phyloP scores from a whole-genome alignment of 2,888 invertebrate genomes.

The Chloroclystis v-ata region DNA sequence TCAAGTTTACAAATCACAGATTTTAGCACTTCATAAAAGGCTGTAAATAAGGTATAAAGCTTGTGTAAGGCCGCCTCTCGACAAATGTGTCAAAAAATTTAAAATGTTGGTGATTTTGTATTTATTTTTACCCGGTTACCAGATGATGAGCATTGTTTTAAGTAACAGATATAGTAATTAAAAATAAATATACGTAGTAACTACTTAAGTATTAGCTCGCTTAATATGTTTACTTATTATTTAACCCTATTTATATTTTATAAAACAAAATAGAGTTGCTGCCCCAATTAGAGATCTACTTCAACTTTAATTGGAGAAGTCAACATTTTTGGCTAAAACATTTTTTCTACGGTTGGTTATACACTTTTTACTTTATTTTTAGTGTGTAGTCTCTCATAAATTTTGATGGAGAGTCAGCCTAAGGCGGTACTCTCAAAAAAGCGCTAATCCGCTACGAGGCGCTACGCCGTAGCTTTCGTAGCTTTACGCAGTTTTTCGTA shows the following conservation, averaged over 20 bases:
- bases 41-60: slow-evolving; percentile 1
- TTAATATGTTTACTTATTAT: too few relatives aligned
- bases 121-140: too few relatives aligned
- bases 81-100: not conserved
- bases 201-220: too few relatives aligned
- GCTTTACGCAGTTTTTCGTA: slow-evolving; percentile 33
- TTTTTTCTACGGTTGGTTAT: not conserved
- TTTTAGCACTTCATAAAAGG: slow-evolving; percentile 17
- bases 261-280: too few relatives aligned
- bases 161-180: too few relatives aligned
- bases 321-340: too few relatives aligned
- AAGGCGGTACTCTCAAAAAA: slow-evolving; percentile 16
- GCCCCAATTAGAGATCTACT: too few relatives aligned
- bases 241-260: too few relatives aligned
- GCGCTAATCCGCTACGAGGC: slow-evolving; percentile 13
- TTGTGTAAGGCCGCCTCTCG: not conserved
- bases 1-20: slow-evolving; percentile 11
- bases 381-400: not conserved
- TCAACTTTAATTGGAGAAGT: too few relatives aligned
- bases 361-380: not conserved
- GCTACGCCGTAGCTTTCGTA: slow-evolving; percentile 31
- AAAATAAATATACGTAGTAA: too few relatives aligned
- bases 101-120: too few relatives aligned
- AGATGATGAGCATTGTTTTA: too few relatives aligned
- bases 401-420: not conserved